These are phyloP conservation scores for Peromyscus californicus DNA, from an alignment of 2,113 vertebrate genomes.

Conservation along the genomic window DNA sequence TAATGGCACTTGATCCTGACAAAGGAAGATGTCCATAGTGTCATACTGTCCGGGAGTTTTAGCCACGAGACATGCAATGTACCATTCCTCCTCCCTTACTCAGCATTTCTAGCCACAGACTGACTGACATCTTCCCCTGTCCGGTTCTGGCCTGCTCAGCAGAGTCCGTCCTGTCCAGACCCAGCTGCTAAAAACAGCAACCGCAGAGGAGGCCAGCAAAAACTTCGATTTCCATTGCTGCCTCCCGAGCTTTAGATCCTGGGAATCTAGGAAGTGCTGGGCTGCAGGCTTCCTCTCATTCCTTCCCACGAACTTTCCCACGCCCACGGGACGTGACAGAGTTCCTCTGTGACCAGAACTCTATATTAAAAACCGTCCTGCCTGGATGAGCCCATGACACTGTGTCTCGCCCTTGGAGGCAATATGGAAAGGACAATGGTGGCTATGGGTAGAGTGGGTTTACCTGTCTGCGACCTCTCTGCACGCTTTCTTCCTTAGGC, in stretches of 20 bases:
- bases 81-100: background rate
- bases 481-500: background rate
- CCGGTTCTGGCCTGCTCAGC: background rate
- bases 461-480: background rate
- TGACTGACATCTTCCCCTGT: background rate
- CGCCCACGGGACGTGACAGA: background rate
- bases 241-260: background rate
- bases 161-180: background rate
- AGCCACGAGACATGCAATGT: background rate
- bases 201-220: background rate
- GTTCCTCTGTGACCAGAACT: conserved; percentile 33
- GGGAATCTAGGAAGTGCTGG: background rate
- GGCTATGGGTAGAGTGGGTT: background rate
- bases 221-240: background rate
- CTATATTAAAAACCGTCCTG: background rate
- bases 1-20: background rate
- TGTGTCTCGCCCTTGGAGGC: background rate
- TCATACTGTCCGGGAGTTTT: conserved; percentile 12
- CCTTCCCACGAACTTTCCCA: conserved; percentile 53
- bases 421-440: background rate
- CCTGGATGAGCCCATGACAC: background rate
- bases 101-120: background rate
- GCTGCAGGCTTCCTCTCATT: conserved; percentile 31
- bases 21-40: background rate
- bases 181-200: background rate